These are phyloP conservation scores for Rhadina sibilatrix DNA, from an alignment of 2,113 vertebrate species.

Conservation along the genomic window DNA sequence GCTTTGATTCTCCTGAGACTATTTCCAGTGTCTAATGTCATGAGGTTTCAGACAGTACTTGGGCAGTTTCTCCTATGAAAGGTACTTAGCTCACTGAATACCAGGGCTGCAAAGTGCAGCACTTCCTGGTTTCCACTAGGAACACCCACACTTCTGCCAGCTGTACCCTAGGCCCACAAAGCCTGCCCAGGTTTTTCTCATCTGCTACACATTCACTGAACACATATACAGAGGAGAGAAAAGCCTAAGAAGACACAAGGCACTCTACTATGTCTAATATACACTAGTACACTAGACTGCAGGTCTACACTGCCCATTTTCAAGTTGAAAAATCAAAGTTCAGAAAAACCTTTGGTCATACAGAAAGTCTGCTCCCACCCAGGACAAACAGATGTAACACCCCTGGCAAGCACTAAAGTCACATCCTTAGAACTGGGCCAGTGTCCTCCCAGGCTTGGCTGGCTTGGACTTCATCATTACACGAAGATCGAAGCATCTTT, in stretches of 20 bases:
- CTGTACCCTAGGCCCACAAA: not conserved
- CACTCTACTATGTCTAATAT: not conserved
- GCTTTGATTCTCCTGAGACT: not conserved
- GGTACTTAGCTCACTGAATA: not conserved
- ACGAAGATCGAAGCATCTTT: not conserved
- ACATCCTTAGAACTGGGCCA: fast-evolving
- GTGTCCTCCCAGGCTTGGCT: not conserved
- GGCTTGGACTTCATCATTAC: not conserved
- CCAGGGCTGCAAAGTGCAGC: not conserved
- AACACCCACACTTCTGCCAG: not conserved
- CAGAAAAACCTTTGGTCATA: not conserved
- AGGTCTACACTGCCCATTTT: not conserved
- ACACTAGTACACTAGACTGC: not conserved
- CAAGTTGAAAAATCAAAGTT: not conserved
- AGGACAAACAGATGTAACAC: not conserved
- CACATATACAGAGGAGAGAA: not conserved
- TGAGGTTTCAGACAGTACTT: not conserved
- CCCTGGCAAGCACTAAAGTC: not conserved
- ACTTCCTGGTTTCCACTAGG: not conserved
- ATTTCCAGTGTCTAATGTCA: not conserved
- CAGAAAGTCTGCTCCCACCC: not conserved
- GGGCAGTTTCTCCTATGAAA: not conserved
- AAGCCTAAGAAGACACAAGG: not conserved
- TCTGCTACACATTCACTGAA: not conserved
- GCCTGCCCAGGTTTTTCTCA: not conserved